phyloP scores from a whole-genome alignment of 2,888 invertebrate species.

The Sabellastarte sp. region DNA sequence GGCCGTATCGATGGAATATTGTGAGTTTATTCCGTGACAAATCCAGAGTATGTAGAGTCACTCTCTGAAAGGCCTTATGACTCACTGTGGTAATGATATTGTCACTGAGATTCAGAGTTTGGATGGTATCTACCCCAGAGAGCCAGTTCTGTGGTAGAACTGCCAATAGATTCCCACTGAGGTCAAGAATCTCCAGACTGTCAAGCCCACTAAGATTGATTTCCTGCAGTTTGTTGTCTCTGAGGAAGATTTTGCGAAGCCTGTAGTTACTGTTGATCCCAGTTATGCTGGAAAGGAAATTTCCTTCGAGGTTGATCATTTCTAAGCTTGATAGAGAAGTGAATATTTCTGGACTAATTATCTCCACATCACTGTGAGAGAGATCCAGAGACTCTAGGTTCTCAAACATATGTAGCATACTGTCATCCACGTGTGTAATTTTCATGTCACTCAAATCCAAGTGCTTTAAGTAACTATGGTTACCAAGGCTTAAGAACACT shows the following conservation, averaged over 20 bases:
- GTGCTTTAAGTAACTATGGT: constrained; percentile 13
- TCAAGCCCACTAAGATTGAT: constrained; percentile 13
- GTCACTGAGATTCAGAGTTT: constrained; percentile 24
- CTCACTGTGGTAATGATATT: constrained; percentile 19
- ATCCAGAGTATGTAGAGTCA: constrained; percentile 20
- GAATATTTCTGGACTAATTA: constrained; percentile 21
- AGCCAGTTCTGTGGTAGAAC: constrained; percentile 20
- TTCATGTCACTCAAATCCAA: constrained; percentile 27
- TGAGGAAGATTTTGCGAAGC: constrained; percentile 20
- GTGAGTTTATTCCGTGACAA: constrained; percentile 24
- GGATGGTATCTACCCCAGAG: constrained; percentile 12
- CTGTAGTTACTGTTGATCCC: constrained; percentile 12
- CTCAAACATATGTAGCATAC: constrained; percentile 16
- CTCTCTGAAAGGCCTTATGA: constrained; percentile 14
- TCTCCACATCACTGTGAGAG: constrained; percentile 20
- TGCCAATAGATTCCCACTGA: constrained; percentile 26
- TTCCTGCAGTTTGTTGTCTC: constrained; percentile 17
- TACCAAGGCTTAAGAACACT: constrained; percentile 10
- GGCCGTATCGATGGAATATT: constrained; percentile 13
- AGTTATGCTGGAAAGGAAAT: constrained; percentile 9
- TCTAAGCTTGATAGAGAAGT: constrained; percentile 17
- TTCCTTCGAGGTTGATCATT: constrained; percentile 18
- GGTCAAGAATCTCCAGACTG: constrained; percentile 23
- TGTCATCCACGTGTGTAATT: constrained; percentile 20
- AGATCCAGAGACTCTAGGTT: constrained; percentile 19